Conservation (phyloP, 2,113 vertebrate genomes). For the Ctenomys sociabilis region DNA sequence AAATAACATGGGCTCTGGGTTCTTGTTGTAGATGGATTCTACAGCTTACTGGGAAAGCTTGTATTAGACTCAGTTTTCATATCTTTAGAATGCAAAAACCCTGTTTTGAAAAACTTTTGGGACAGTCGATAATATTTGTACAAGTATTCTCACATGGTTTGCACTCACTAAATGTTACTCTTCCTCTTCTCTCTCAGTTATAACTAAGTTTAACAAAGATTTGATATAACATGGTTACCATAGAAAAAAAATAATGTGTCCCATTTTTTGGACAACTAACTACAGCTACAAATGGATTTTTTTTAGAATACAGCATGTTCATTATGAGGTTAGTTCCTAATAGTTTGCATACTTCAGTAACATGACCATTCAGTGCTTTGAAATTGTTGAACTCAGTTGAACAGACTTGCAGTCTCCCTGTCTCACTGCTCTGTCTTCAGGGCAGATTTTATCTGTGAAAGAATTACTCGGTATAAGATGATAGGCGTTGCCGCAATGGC, state of each 20-base stretch:
- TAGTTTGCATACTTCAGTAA: slow-evolving; percentile 54
- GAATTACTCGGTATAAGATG: slow-evolving; percentile 11
- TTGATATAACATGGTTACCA: background rate
- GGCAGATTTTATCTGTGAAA: slow-evolving; percentile 29
- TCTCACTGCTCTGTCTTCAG: background rate
- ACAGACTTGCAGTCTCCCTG: background rate
- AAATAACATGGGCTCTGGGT: background rate
- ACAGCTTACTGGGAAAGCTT: background rate
- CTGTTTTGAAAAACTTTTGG: background rate
- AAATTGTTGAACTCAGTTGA: slow-evolving; percentile 20
- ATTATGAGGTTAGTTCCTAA: background rate
- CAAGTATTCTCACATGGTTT: background rate
- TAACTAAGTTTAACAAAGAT: background rate
- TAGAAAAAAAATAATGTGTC: background rate
- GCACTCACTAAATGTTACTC: background rate
- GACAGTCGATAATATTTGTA: background rate
- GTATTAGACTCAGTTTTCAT: background rate
- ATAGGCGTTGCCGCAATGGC: background rate
- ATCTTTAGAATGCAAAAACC: background rate
- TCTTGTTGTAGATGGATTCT: background rate
- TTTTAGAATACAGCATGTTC: slow-evolving; percentile 7
- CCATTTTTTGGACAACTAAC: background rate
- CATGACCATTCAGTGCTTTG: background rate
- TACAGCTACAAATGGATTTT: background rate
- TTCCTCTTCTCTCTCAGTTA: background rate